A percentile compares a stretch with the other conserved stretches of the same genome.
Conservation (phyloP, 2,797 vertebrate genomes). For the Neosalanx taihuensis region DNA sequence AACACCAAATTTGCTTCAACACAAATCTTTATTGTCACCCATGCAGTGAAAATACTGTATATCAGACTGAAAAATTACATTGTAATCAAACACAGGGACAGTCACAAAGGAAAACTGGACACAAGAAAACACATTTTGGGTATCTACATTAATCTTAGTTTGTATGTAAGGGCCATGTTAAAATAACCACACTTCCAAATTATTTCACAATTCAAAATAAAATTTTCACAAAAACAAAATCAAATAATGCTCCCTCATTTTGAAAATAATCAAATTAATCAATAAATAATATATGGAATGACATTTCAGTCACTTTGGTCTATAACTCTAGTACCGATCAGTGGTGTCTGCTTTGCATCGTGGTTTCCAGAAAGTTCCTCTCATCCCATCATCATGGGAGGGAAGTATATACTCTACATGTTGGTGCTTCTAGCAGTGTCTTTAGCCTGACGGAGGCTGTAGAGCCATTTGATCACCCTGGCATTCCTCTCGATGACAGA, state of each 20-base stretch:
- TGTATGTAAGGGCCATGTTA: too few species aligned
- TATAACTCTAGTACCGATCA: neutral
- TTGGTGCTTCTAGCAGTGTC: conserved; percentile 69
- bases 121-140: conserved; percentile 24
- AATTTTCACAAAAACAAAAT: neutral
- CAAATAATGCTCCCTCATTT: neutral
- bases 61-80: neutral
- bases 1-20: neutral
- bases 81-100: neutral
- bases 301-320: neutral
- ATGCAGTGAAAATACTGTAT: conserved; percentile 21
- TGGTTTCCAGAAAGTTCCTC: neutral
- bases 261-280: neutral
- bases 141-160: neutral
- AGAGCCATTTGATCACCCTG: conserved; percentile 95
- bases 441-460: conserved; percentile 81
- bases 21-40: conserved; percentile 41
- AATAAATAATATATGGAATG: neutral
- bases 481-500: conserved; percentile 93
- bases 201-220: neutral
- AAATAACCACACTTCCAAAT: neutral
- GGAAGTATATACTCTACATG: conserved; percentile 36
- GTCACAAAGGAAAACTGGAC: neutral
- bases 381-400: neutral
- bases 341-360: neutral